Conservation (phyloP, 2,888 invertebrate species). For the Scelioninae gen. 1 region DNA sequence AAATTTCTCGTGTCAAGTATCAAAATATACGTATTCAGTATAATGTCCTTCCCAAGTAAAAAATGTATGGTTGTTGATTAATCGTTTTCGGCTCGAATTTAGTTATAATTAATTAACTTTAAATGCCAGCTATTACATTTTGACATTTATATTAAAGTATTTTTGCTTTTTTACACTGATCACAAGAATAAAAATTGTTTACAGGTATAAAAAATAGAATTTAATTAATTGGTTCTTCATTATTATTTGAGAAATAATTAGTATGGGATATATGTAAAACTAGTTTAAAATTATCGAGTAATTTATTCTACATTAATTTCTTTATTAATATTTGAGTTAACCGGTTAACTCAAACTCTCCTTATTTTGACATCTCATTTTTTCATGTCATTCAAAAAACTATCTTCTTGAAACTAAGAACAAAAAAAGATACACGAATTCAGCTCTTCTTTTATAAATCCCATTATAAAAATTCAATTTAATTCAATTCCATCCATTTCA, state of each 20-base stretch:
- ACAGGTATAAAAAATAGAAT: no score
- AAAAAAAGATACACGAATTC: not conserved
- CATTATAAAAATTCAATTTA: constrained; percentile 20
- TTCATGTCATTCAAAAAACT: constrained; percentile 17
- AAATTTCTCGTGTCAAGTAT: constrained; percentile 23
- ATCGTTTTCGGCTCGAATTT: constrained; percentile 10
- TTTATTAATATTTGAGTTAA: constrained; percentile 11
- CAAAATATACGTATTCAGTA: constrained; percentile 27
- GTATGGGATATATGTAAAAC: not conserved
- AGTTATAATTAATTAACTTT: constrained; percentile 20
- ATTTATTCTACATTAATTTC: not conserved
- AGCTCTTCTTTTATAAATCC: no score
- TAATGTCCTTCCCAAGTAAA: constrained; percentile 19
- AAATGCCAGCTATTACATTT: not conserved
- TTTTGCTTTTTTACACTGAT: no score
- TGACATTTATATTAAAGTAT: not conserved
- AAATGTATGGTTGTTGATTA: constrained; percentile 7
- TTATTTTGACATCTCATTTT: constrained; percentile 31
- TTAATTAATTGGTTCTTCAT: no score
- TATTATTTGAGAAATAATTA: not conserved
- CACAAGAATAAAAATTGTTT: no score
- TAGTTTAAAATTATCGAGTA: not conserved
- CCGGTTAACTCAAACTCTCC: constrained; percentile 8
- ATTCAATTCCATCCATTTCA: constrained; percentile 26
- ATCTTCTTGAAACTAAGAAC: not conserved